phyloP scores from a whole-genome alignment of 2,797 vertebrate genomes.

The Coregonus suidteri region DNA sequence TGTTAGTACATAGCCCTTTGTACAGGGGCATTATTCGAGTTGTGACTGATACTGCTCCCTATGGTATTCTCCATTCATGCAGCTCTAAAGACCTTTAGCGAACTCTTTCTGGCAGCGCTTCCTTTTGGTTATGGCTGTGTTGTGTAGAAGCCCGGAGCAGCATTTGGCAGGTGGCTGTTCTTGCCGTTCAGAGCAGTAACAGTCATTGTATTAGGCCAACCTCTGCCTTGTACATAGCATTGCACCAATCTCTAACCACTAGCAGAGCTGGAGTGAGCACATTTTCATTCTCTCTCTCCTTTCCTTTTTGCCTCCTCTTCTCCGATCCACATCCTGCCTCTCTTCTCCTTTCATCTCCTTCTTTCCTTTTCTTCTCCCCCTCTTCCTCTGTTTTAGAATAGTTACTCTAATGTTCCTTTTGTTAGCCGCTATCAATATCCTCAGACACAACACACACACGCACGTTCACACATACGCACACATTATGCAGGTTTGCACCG shows the following conservation, averaged over 20 bases:
- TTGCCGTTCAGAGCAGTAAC: conserved; percentile 4
- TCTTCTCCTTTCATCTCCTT: too few species aligned
- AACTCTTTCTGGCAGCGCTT: conserved; percentile 29
- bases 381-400: conserved; percentile 16
- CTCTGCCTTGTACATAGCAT: conserved; percentile 26
- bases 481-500: conserved; percentile 5
- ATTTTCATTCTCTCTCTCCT: neutral
- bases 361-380: neutral
- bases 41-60: conserved; percentile 25
- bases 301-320: too few species aligned
- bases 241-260: conserved; percentile 31
- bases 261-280: neutral
- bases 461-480: neutral
- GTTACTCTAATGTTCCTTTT: neutral
- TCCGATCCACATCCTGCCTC: neutral
- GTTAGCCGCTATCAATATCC: neutral
- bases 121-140: conserved; percentile 19
- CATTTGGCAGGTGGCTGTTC: conserved; percentile 39
- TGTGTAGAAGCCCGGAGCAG: conserved; percentile 25
- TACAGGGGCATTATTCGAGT: conserved; percentile 2
- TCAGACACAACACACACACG: neutral
- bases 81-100: conserved; percentile 22
- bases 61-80: conserved; percentile 20
- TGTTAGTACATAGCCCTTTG: neutral
- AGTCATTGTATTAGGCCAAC: conserved; percentile 20